Evolutionary conservation across 2,888 invertebrate genomes (phyloP), one percentile per base, ranked within the genome.

Genomic region (Thysanoteuthis rhombus): DNA sequence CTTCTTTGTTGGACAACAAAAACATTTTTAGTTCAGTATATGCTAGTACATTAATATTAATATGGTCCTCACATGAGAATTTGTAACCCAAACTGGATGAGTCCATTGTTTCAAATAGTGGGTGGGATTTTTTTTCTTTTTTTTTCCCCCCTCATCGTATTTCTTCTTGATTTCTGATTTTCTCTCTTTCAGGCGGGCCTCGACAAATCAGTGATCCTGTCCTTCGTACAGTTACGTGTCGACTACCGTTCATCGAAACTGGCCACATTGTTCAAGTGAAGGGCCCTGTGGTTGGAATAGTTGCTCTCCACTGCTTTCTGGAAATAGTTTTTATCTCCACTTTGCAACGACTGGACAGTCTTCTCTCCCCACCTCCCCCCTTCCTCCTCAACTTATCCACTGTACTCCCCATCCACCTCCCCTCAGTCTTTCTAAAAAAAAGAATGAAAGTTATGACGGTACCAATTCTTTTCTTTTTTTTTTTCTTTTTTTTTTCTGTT

Each of bases 211-310:
- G 98, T 99, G 94, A 97, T 99, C 58, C 98, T 98, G 95, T 99
- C 98, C 97, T 99, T 99, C 97, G 98, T 99, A 95, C 99, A 99
- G 97, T 98, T 99, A 47, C 98, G 99, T 94, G 98, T 98, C 10
- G 99, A 99, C 97, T 99, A 98, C 97, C 99, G 99, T 97, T 98
- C 98, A 93, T 98, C 99, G 96, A 98, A 98, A 97, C 97, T 96
- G 36, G 95, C 95, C 3, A 96, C 94, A 39, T 93, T 95, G n/a
- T 92, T 96, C 91, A 96, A 96, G 45, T 94, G n/a, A 93, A 75
- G 16, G 4, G n/a, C 3, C 3, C n/a, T n/a, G 36, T 36, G 10
- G 8, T 75, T n/a, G 2, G 12, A 75, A 75, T 75, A 16, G 36
- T 58, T 58, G 58, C 28, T 32, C 58, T 58, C n/a, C n/a, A 25